Evolutionary conservation across 2,888 invertebrate genomes (phyloP).

Genomic region (Stenolophus ochropezus): DNA sequence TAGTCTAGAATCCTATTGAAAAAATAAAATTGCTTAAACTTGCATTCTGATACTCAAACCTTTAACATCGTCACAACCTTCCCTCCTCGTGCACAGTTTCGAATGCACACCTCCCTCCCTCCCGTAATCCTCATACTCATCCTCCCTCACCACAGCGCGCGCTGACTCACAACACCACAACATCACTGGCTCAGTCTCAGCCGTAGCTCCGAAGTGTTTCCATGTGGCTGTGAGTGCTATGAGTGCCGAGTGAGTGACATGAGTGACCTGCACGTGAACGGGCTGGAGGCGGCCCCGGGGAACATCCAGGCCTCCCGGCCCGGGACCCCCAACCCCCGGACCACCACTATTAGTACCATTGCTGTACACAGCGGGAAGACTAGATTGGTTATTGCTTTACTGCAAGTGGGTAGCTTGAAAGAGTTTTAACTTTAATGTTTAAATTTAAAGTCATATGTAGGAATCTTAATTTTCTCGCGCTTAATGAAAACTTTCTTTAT

Average conservation of each 20-base stretch:
- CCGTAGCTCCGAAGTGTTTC: constrained; percentile 59
- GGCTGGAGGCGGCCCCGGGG: neutral
- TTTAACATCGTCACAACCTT: no score
- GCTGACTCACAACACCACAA: neutral
- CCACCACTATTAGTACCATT: constrained; percentile 92
- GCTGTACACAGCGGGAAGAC: constrained; percentile 92
- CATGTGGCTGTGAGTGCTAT: constrained; percentile 42
- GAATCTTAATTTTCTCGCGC: no score
- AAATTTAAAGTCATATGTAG: no score
- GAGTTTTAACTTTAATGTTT: no score
- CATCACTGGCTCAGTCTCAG: constrained; percentile 38
- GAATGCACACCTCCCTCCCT: neutral
- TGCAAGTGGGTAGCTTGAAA: constrained; percentile 81
- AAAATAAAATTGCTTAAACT: no score
- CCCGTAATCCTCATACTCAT: neutral
- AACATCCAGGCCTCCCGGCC: constrained; percentile 1
- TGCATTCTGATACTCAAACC: no score
- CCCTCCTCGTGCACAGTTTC: no score
- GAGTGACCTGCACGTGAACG: constrained; percentile 47
- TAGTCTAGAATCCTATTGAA: no score
- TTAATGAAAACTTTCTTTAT: no score
- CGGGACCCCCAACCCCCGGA: constrained; percentile 69
- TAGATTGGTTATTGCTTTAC: constrained; percentile 89
- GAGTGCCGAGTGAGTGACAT: constrained; percentile 63
- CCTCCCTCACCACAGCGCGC: neutral